Base-by-base conservation (phyloP, 1,140 invertebrate genomes). In the Drosophila gunungcola region DNA sequence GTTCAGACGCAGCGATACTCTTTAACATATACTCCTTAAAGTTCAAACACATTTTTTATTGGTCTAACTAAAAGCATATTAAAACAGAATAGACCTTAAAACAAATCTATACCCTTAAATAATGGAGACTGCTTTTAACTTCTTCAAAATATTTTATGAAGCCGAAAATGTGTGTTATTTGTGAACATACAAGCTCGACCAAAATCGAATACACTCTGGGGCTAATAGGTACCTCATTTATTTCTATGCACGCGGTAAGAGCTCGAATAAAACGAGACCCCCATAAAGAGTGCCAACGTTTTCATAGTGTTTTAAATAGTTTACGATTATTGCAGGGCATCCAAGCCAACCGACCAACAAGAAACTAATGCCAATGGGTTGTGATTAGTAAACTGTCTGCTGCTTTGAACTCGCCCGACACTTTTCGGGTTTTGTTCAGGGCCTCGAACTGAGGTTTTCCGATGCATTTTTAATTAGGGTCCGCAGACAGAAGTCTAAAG, bases 401-500 rank as follows among this genome's bases (percentile, higher is more conserved):
- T 65, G 43, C 84, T 89, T 89, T 89, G 84, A 89, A 80, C 84
- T 89, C 25, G 11, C 1, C 72, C 73, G 73, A 75, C 58, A 54
- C 51, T 48, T 48, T 70, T 70, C n/a, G 51, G 67, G n/a, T 51
- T 56, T 39, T 45, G 27, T 42, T 64, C 51, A 7, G 60, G 60
- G 45, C 32, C 64, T 61, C 55, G 67, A 32, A 39, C 41, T 52
- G 38, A 16, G 27, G 39, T 75, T 72, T 77, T 74, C 54, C 52
- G 73, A 84, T 90, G 85, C 84, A 89, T 89, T 89, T 89, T 84
- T 89, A 89, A 89, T 89, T 89, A 89, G 84, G 63, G 57, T 60
- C 27, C 41, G 39, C 64, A 29, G 51, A 70, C 67, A 70, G 67
- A 70, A 70, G 64, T 70, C 64, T 51, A 68, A 72, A 63, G 85